phyloP scores from a whole-genome alignment of 2,797 vertebrate species.

The Rhynchotus rufescens region DNA sequence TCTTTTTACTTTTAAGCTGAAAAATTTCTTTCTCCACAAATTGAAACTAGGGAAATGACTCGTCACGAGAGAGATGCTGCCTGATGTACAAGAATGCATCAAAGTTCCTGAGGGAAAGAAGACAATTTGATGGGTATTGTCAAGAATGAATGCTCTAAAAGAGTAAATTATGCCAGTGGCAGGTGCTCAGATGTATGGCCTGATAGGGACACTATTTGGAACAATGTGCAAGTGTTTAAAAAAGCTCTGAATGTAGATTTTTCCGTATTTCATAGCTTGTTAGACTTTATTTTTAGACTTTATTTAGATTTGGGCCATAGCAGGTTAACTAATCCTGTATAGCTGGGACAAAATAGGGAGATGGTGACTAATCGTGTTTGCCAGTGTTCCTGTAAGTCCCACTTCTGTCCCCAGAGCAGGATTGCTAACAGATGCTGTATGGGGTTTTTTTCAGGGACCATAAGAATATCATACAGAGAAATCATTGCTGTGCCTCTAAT shows the following conservation, averaged over 20 bases:
- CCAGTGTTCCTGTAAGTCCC: neutral
- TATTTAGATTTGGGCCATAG: neutral
- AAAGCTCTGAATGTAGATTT: neutral
- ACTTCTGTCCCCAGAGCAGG: neutral
- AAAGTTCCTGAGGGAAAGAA: neutral
- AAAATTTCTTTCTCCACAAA: neutral
- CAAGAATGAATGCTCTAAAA: neutral
- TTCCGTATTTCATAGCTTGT: neutral
- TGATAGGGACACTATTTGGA: neutral
- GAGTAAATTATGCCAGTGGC: neutral
- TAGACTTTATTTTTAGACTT: neutral
- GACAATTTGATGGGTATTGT: neutral
- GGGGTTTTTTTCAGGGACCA: neutral
- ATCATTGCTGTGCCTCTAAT: constrained; percentile 55
- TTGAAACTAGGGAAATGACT: neutral
- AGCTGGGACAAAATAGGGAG: neutral
- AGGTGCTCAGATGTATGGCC: neutral
- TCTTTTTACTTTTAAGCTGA: neutral
- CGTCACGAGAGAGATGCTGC: neutral
- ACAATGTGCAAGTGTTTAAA: neutral
- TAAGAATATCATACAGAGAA: constrained; percentile 47
- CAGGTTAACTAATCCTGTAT: neutral
- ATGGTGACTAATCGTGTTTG: neutral
- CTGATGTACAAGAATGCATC: neutral
- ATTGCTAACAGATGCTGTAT: constrained; percentile 55